phyloP scores from a whole-genome alignment of 1,140 invertebrate species.

The Caenorhabditis latens region DNA sequence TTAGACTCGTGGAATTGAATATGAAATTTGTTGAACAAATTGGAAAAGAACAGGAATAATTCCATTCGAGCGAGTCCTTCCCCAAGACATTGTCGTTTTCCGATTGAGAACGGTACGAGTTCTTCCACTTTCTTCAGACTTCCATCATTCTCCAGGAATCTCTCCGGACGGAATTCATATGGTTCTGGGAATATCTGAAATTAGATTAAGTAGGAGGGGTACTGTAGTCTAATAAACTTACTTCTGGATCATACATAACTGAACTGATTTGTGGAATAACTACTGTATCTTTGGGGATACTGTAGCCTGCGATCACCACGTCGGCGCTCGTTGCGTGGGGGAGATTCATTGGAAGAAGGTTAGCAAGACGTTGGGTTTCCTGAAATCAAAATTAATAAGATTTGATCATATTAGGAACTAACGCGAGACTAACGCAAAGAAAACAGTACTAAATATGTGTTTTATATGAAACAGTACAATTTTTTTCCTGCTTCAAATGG shows the following conservation, averaged over 20 bases:
- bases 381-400: background rate
- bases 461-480: too few relatives aligned
- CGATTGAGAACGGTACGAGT: slow-evolving; percentile 91
- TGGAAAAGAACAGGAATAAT: slow-evolving; percentile 89
- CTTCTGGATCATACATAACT: slow-evolving; percentile 25
- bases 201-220: too few relatives aligned
- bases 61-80: slow-evolving; percentile 90
- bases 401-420: too few relatives aligned
- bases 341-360: slow-evolving; percentile 59
- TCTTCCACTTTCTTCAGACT: slow-evolving; percentile 77
- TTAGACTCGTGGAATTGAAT: background rate
- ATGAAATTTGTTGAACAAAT: slow-evolving; percentile 85
- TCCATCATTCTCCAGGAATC: slow-evolving; percentile 13
- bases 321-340: background rate
- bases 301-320: background rate
- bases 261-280: slow-evolving; percentile 43
- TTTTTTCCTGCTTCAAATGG: too few relatives aligned
- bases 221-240: too few relatives aligned
- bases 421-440: too few relatives aligned
- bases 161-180: slow-evolving; percentile 53
- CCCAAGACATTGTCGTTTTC: slow-evolving; percentile 87
- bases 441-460: too few relatives aligned
- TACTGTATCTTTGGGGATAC: slow-evolving; percentile 35
- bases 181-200: slow-evolving; percentile 53
- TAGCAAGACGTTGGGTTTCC: slow-evolving; percentile 30